Evolutionary conservation across 2,797 vertebrate genomes (phyloP), one percentile per base, ranked within the genome.

Genomic region (Cryptoblepharus egeriae): DNA sequence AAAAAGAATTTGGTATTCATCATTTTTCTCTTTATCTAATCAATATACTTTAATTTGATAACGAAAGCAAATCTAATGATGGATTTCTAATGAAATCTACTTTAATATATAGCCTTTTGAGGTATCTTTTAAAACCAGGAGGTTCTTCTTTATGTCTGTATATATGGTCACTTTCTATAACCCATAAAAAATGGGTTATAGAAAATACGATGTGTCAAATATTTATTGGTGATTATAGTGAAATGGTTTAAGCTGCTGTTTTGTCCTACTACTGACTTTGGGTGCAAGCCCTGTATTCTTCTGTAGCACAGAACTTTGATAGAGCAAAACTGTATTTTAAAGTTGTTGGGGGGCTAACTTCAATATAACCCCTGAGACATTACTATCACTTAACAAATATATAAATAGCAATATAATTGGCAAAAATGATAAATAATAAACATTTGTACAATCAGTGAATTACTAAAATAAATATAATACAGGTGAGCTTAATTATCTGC

Each of bases 1-100:
- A 52, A 52, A n/a, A 52, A 52, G 49, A 15, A 18, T 52, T 52
- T 15, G 49, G 13, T 52, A 15, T 52, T 15, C 49, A 52, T 52
- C 49, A 16, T 52, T 52, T n/a, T n/a, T n/a, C n/a, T n/a, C n/a
- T n/a, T n/a, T n/a, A n/a, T n/a, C n/a, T n/a, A n/a, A n/a, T n/a
- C n/a, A n/a, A n/a, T n/a, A n/a, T n/a, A n/a, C n/a, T n/a, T 42
- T 42, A 49, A 49, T 52, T 52, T 15, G 1, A 57, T 65, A 11
- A 79, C 83, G 37, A 92, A 78, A 30, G 6, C 78, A 52, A 81
- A 10, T 35, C 83, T 57, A 76, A 16, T 84, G 57, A 24, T 57
- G 84, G 61, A 42, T 87, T 78, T 64, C 8, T n/a, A n/a, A n/a
- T n/a, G n/a, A n/a, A n/a, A 24, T 45, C 71, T 60, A 80, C 71